Evolutionary conservation across 2,888 invertebrate genomes (phyloP), one percentile per base, ranked within the genome.

Genomic region (Lobophora halterata): DNA sequence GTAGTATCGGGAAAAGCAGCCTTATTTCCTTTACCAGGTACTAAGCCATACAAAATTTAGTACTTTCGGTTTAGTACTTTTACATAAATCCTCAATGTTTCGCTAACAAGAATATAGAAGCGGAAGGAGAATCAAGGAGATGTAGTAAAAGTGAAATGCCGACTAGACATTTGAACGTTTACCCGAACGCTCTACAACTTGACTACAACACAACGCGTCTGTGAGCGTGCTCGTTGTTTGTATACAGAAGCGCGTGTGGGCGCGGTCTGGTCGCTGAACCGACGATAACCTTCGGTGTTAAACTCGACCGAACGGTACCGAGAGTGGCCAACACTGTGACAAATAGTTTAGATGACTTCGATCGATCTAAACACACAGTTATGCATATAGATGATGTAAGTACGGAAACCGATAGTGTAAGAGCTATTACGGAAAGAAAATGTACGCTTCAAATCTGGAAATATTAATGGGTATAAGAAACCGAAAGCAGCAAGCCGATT

Each of bases 221-320:
- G 62, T 58, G 65, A 53, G 56, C 65, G 66, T 71, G 71, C 61
- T 60, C 45, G 58, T 66, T 78, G 78, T 77, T 78, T 78, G 78
- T 79, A 79, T 72, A 79, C 77, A 75, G 63, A 74, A 65, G 70
- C 73, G 79, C 72, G 71, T 79, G 83, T 82, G 75, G 80, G 82
- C 78, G 77, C 67, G 74, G 52, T 54, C 76, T 83, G 85, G 83
- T 82, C 83, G 83, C 77, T 83, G 85, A 86, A 75, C 80, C 82
- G 78, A 41, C 73, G 83, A 83, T 86, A 85, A 85, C 85, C 86
- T 86, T 85, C 82, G 78, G 73, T 80, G 81, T 79, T 81, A 77
- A 79, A 69, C 78, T 63, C 69, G 63, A 62, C 62, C 68, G 59
- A 79, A 77, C 78, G 64, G 49, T 28, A 46, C 40, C 43, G 10